Evolutionary conservation across 2,888 invertebrate species (phyloP).

Genomic region (Ernsta delagoae): DNA sequence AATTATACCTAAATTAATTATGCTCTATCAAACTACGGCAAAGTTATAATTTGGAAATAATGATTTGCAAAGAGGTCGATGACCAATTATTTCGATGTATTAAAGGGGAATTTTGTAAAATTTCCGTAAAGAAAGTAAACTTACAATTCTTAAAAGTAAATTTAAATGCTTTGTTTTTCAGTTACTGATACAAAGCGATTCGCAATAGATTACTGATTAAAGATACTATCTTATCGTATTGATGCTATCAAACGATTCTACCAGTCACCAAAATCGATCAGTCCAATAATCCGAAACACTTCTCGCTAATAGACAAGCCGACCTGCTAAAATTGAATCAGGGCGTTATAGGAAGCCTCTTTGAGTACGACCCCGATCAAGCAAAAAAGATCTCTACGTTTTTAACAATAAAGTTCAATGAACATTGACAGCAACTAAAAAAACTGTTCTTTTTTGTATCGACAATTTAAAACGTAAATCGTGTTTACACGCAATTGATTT

Average conservation of each 20-base stretch:
- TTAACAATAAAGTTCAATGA: not conserved
- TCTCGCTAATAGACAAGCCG: conserved; percentile 46
- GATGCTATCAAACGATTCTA: conserved; percentile 6
- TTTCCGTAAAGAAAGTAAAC: no score
- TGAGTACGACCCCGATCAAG: conserved; percentile 17
- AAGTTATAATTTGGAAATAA: no score
- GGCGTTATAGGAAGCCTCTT: conserved; percentile 38
- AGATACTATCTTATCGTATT: no score
- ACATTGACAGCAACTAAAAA: not conserved
- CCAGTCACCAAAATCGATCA: conserved; percentile 34
- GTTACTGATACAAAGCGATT: no score
- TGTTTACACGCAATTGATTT: conserved; percentile 10
- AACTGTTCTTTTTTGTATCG: conserved; percentile 21
- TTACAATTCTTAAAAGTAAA: not conserved
- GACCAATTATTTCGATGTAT: no score
- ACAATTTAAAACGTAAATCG: conserved; percentile 24
- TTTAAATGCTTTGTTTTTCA: no score
- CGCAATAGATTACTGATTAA: no score
- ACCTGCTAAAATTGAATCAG: conserved; percentile 49
- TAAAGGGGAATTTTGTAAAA: no score
- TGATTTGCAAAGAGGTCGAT: no score
- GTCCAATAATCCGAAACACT: conserved; percentile 43
- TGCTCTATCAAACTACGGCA: no score
- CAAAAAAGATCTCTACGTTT: conserved; percentile 15
- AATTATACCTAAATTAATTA: no score